A percentile compares a stretch with the other conserved stretches of the same genome.
Conservation (phyloP, 2,797 vertebrate species). For the Coranthus polyacanthus region DNA sequence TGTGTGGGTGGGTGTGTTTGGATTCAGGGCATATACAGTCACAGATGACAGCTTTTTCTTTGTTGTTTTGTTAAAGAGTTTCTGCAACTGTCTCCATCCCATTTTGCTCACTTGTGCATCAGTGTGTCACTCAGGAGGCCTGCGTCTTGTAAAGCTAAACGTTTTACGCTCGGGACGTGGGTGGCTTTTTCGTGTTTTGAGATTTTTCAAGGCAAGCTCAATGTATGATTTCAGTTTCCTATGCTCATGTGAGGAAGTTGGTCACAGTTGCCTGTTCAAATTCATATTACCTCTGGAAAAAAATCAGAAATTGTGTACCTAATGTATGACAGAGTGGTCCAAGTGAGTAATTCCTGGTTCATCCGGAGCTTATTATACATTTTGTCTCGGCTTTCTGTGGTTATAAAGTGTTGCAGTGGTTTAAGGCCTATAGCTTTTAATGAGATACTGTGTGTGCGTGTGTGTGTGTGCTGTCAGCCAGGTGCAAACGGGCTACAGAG, state of each 20-base stretch:
- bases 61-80: conserved; percentile 52
- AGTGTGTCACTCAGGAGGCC: conserved; percentile 21
- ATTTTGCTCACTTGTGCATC: conserved; percentile 28
- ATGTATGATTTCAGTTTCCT: background rate
- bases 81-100: conserved; percentile 51
- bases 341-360: conserved; percentile 45
- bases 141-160: background rate
- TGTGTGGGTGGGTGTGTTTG: conserved; percentile 40
- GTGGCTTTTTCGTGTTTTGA: background rate
- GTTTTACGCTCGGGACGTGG: conserved; percentile 2
- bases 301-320: background rate
- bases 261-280: background rate
- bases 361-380: conserved; percentile 50
- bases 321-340: conserved; percentile 28
- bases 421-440: conserved; percentile 49
- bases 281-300: background rate
- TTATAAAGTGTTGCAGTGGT: conserved; percentile 50
- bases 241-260: background rate
- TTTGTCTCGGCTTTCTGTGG: conserved; percentile 39
- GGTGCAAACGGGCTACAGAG: conserved; percentile 53
- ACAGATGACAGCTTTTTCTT: conserved; percentile 7
- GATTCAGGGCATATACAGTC: background rate
- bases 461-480: conserved; percentile 39
- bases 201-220: background rate
- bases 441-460: conserved; percentile 40